phyloP scores from a whole-genome alignment of 2,888 invertebrate genomes.

The Biston stratarius region DNA sequence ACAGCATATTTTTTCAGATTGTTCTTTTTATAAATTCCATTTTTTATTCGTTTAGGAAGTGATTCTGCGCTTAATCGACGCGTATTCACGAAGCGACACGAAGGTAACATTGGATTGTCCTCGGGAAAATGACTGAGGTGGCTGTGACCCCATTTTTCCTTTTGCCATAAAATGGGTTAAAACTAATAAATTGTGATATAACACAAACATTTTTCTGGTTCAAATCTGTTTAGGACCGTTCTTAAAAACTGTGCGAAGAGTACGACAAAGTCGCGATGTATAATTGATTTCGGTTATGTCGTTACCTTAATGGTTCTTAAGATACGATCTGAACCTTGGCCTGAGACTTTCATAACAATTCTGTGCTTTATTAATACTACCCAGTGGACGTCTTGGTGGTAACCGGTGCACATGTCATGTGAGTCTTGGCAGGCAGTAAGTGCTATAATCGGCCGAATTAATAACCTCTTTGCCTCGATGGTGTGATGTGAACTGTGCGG shows the following conservation, averaged over 20 bases:
- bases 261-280: neutral
- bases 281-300: neutral
- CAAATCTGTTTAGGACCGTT: conserved; percentile 25
- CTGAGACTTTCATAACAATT: conserved; percentile 30
- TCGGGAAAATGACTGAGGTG: conserved; percentile 32
- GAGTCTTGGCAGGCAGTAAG: conserved; percentile 43
- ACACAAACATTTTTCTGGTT: conserved; percentile 44
- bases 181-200: conserved; percentile 39
- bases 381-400: conserved; percentile 25
- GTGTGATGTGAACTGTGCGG: conserved; percentile 66
- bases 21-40: conserved; percentile 39
- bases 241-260: conserved; percentile 14
- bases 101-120: conserved; percentile 65
- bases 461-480: conserved; percentile 52
- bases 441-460: conserved; percentile 47
- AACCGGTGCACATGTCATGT: conserved; percentile 31
- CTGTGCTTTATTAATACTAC: conserved; percentile 46
- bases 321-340: conserved; percentile 21
- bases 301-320: conserved; percentile 12
- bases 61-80: conserved; percentile 62
- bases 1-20: conserved; percentile 65
- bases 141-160: conserved; percentile 33
- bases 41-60: conserved; percentile 72
- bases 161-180: conserved; percentile 23
- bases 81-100: conserved; percentile 72